Conservation (phyloP, 2,888 invertebrate genomes). For the Dolichomitus sp. region DNA sequence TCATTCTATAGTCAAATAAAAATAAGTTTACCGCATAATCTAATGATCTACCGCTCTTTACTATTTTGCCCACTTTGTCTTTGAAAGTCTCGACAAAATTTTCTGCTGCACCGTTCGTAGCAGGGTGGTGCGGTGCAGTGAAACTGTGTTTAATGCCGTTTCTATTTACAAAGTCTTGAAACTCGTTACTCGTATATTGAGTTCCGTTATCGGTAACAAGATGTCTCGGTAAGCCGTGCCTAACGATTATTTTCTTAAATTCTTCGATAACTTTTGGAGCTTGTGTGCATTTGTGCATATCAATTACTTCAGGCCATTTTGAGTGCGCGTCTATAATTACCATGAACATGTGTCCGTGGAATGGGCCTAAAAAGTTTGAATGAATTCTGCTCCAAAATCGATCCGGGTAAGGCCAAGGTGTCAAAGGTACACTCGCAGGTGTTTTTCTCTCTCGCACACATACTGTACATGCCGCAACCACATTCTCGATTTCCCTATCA, state of each 20-base stretch:
- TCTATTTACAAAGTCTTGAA: conserved; percentile 52
- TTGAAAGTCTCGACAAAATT: conserved; percentile 70
- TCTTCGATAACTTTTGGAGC: conserved; percentile 34
- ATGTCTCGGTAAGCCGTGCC: conserved; percentile 44
- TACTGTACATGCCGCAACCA: conserved; percentile 55
- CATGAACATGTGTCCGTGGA: conserved; percentile 65
- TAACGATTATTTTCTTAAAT: conserved; percentile 40
- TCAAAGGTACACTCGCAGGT: conserved; percentile 60
- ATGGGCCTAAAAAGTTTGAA: conserved; percentile 68
- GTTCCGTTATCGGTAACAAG: conserved; percentile 61
- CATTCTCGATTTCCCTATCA: conserved; percentile 61
- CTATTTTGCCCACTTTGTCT: conserved; percentile 52
- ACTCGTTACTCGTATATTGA: conserved; percentile 55
- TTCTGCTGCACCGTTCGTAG: conserved; percentile 67
- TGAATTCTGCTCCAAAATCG: conserved; percentile 65
- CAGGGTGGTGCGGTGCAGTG: conserved; percentile 65
- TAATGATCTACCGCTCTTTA: conserved; percentile 36
- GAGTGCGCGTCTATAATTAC: conserved; percentile 68
- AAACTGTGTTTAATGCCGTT: conserved; percentile 64
- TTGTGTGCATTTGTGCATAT: conserved; percentile 61
- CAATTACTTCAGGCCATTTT: conserved; percentile 71
- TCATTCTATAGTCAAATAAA: conserved; percentile 58
- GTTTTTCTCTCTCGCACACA: conserved; percentile 61
- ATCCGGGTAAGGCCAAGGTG: conserved; percentile 68
- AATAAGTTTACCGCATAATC: conserved; percentile 51